Evolutionary conservation across 2,797 vertebrate species (phyloP).

Genomic region (Acanthurus tractus): DNA sequence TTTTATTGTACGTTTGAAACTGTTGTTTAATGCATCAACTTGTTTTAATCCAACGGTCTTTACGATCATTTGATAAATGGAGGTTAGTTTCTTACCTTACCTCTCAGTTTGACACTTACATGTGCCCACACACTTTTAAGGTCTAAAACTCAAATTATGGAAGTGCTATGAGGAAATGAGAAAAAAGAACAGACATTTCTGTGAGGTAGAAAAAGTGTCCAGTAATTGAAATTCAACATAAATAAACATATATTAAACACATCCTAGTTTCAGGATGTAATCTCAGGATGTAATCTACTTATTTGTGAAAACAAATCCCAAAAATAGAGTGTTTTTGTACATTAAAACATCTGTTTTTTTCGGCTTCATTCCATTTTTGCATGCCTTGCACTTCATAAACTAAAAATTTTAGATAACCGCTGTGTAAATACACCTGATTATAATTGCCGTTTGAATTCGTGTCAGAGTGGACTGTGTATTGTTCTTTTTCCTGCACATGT

Average conservation of each 20-base stretch:
- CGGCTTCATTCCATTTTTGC: not conserved
- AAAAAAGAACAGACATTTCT: not conserved
- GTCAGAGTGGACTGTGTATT: conserved; percentile 10
- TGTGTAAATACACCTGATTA: conserved; percentile 20
- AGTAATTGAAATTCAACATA: too few relatives aligned
- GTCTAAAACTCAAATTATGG: not conserved
- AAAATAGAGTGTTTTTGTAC: not conserved
- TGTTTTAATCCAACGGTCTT: too few relatives aligned
- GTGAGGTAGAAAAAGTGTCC: not conserved
- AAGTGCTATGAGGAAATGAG: not conserved
- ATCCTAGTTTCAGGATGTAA: too few relatives aligned
- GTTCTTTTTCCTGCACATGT: conserved; percentile 11
- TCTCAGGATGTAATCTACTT: not conserved
- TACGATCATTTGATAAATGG: too few relatives aligned
- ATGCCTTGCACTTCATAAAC: not conserved
- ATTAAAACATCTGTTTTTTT: not conserved
- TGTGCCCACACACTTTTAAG: not conserved
- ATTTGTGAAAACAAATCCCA: not conserved
- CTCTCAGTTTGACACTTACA: not conserved
- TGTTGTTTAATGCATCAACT: too few relatives aligned
- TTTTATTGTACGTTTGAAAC: too few relatives aligned
- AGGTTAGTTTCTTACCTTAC: too few relatives aligned
- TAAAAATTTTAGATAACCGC: conserved; percentile 10
- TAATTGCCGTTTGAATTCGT: not conserved
- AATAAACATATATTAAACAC: too few relatives aligned